Evolutionary conservation across 2,888 invertebrate species (phyloP), one percentile per base, ranked within the genome.

Genomic region (Mechanitis mazaeus): DNA sequence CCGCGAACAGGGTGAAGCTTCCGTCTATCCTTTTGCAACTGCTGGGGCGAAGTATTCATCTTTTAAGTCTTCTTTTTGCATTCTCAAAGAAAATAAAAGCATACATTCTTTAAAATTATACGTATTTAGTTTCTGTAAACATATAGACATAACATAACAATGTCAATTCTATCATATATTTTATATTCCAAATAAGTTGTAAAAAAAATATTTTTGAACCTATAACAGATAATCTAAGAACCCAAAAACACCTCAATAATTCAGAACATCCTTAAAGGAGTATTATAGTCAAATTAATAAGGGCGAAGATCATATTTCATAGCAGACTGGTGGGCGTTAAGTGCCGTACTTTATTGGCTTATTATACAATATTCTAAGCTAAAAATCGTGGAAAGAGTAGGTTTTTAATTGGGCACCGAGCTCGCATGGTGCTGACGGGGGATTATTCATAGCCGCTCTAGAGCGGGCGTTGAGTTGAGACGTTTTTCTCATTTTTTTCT

Each of bases 351-450:
- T 90, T 90, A 90, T 89, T 81, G 89, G 87, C 85, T 87, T 90
- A 90, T 90, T 90, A 90, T 90, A 86, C 89, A 87, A 90, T 87
- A 89, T 88, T 87, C 89, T 89, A 88, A 90, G 89, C 88, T 90
- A 86, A 89, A 89, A 89, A 87, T 90, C 83, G 86, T 85, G 86
- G 85, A 89, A 87, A 87, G 89, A 89, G 90, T 86, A 87, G 83
- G 87, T 85, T 89, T 90, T 90, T 89, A 90, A 89, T 89, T 90
- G 88, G 87, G 85, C 85, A 80, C 79, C 73, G 80, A 80, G 83
- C 83, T 87, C 80, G 89, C 85, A 84, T 90, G 90, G 81, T 73
- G 75, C 77, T 89, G 90, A 90, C 89, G 86, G 84, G 76, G 84
- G 83, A 84, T 90, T 88, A 90, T 90, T 90, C 89, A 90, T 90